Conservation (phyloP, 1,140 invertebrate genomes). For the Eumaeus atala region DNA sequence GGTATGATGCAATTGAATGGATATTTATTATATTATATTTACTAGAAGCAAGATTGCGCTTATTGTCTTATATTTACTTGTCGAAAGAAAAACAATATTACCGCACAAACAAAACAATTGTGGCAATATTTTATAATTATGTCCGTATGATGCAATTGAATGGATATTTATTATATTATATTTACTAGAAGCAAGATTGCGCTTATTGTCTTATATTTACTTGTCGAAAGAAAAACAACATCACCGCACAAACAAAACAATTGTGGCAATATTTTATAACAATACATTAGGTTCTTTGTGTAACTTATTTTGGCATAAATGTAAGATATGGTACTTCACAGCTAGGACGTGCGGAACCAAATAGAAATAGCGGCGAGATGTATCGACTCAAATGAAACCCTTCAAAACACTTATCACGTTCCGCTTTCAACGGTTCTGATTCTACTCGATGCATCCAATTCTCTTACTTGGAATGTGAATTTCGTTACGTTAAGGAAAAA, state of each 20-base stretch:
- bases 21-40: no score
- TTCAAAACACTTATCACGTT: conserved; percentile 38
- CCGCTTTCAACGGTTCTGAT: conserved; percentile 27
- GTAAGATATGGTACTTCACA: conserved; percentile 21
- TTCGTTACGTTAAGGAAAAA: neutral
- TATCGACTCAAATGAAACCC: conserved; percentile 31
- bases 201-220: no score
- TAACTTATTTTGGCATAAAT: conserved; percentile 21
- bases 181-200: no score
- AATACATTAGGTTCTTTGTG: neutral
- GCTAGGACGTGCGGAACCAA: conserved; percentile 28
- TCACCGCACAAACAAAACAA: neutral
- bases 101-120: neutral
- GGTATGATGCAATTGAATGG: no score
- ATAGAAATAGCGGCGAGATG: conserved; percentile 28
- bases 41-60: no score
- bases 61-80: no score
- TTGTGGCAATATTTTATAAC: neutral
- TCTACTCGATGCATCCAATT: conserved; percentile 28
- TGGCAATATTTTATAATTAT: neutral
- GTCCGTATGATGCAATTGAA: no score
- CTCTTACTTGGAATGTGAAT: conserved; percentile 16
- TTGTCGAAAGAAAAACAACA: no score
- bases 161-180: no score
- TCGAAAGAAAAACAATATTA: no score